Percentiles rank a stretch among this genome's conserved stretches.
Conservation (phyloP, 2,113 vertebrate species). For the Capra hircus region DNA sequence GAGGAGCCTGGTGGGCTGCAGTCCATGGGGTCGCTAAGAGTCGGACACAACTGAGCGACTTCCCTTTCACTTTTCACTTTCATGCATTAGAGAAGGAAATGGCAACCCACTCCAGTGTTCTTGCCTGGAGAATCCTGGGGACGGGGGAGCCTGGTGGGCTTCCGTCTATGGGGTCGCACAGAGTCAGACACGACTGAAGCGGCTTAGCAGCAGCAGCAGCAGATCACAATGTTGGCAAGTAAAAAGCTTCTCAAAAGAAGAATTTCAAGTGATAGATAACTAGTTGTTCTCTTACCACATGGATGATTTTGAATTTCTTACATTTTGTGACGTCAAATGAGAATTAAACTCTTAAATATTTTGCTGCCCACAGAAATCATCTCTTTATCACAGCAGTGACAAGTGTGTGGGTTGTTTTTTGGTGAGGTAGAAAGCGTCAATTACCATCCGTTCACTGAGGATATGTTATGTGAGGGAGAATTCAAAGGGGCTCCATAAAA, state of each 20-base stretch:
- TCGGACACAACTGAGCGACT: no score
- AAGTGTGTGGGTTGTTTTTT: conserved; percentile 14
- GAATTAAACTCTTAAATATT: conserved; percentile 48
- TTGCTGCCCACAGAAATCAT: conserved; percentile 29
- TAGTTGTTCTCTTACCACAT: neutral
- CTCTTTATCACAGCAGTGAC: conserved; percentile 26
- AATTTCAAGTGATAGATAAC: neutral
- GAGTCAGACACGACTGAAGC: no score
- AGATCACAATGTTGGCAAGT: neutral
- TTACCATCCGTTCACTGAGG: neutral
- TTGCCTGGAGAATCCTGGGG: no score
- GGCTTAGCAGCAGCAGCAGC: no score
- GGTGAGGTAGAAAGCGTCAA: neutral
- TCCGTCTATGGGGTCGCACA: no score
- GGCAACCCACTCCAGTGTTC: no score
- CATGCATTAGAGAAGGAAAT: no score
- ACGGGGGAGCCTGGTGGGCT: no score
- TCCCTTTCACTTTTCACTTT: no score
- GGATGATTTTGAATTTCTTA: conserved; percentile 30
- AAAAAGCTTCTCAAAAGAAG: neutral
- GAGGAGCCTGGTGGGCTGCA: no score
- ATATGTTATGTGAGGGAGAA: neutral
- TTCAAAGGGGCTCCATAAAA: neutral
- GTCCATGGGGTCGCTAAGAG: no score
- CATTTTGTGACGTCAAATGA: conserved; percentile 39